Conservation (phyloP, 2,888 invertebrate species). For the Rhamphomyia laevipes region DNA sequence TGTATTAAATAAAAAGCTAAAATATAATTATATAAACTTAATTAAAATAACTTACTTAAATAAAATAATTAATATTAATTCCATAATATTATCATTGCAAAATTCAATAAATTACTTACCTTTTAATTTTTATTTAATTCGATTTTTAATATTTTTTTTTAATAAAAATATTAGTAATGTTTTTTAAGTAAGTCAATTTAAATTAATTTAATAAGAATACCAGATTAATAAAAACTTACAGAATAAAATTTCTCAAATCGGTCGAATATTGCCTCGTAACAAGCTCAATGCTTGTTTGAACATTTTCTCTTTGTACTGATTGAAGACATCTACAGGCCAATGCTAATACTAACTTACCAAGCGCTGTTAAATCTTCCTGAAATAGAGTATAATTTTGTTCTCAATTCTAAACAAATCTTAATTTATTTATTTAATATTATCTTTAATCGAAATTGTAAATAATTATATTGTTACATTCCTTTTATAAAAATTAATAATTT, state of each 20-base stretch:
- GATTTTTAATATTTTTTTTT: neutral
- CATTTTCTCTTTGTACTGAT: slow-evolving; percentile 76
- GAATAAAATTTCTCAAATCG: slow-evolving; percentile 87
- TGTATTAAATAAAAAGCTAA: slow-evolving; percentile 58
- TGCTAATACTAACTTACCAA: slow-evolving; percentile 83
- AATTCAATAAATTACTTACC: no score
- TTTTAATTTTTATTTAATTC: no score
- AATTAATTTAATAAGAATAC: no score
- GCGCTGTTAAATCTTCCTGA: slow-evolving; percentile 75
- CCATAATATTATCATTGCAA: no score
- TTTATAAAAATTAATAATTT: no score
- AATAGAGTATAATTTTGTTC: slow-evolving; percentile 3
- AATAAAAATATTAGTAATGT: slow-evolving; percentile 1
- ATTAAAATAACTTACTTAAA: no score
- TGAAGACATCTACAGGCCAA: slow-evolving; percentile 87
- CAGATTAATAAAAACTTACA: slow-evolving; percentile 53
- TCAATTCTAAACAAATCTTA: no score
- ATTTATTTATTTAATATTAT: no score
- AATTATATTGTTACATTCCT: no score
- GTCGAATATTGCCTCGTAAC: slow-evolving; percentile 83
- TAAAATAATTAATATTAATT: no score
- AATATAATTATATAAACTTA: slow-evolving; percentile 8
- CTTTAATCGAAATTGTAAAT: no score
- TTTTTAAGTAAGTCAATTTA: neutral
- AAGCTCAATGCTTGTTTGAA: slow-evolving; percentile 78